These are phyloP conservation scores for Troglohyphantes excavatus DNA, from an alignment of 2,888 invertebrate species.

Conservation along the genomic window DNA sequence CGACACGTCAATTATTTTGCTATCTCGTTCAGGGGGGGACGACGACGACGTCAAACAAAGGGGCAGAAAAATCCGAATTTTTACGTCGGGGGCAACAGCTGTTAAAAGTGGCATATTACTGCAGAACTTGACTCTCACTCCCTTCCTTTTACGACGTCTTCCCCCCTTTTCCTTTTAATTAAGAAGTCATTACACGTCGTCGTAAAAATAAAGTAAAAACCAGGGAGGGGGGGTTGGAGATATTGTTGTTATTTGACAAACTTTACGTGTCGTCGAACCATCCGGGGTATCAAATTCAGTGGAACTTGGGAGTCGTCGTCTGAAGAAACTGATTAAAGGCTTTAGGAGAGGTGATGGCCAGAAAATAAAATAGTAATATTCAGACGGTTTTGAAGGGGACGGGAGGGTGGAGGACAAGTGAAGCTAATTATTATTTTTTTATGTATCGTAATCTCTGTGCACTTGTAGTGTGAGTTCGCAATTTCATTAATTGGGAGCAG, in stretches of 20 bases:
- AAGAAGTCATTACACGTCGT: slow-evolving; percentile 69
- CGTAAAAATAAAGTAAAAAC: slow-evolving; percentile 77
- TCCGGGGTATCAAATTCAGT: slow-evolving; percentile 72
- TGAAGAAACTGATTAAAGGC: slow-evolving; percentile 67
- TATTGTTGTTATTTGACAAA: slow-evolving; percentile 78
- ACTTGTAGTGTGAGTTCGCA: slow-evolving; percentile 43
- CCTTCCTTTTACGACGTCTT: slow-evolving; percentile 63
- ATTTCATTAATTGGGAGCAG: slow-evolving; percentile 53
- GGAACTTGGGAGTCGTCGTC: neutral
- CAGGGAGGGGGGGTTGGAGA: too few species aligned
- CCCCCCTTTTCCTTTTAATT: slow-evolving; percentile 74
- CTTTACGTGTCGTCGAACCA: slow-evolving; percentile 63
- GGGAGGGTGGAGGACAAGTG: slow-evolving; percentile 9
- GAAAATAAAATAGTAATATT: slow-evolving; percentile 67
- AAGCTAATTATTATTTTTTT: slow-evolving; percentile 51
- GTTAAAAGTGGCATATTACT: slow-evolving; percentile 54
- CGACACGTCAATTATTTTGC: slow-evolving; percentile 74
- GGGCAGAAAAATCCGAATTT: slow-evolving; percentile 74
- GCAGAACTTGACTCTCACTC: neutral
- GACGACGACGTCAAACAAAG: slow-evolving; percentile 68
- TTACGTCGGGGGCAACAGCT: slow-evolving; percentile 76
- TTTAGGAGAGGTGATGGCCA: slow-evolving; percentile 9
- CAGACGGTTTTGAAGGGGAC: slow-evolving; percentile 35
- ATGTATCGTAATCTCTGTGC: neutral
- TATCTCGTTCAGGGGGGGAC: too few species aligned